Evolutionary conservation across 2,113 vertebrate species (phyloP).

Genomic region (Megaptera novaeangliae): DNA sequence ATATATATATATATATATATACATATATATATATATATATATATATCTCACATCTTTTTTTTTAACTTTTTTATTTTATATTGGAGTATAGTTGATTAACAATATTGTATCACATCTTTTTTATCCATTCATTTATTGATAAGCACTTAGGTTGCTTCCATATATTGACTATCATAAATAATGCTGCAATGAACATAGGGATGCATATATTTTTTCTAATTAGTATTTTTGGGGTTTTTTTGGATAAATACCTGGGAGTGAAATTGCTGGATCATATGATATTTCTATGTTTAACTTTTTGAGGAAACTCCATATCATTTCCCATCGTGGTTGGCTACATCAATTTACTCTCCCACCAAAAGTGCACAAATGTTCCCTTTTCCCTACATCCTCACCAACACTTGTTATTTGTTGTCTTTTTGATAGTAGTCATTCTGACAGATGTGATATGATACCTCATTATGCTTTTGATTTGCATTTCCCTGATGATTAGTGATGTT

Average conservation of each 20-base stretch:
- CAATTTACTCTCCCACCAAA: neutral
- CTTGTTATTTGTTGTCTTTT: neutral
- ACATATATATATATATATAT: too few species aligned
- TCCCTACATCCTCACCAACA: neutral
- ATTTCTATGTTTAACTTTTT: neutral
- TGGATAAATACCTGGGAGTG: neutral
- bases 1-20: too few species aligned
- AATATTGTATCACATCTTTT: too few species aligned
- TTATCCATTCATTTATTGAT: too few species aligned
- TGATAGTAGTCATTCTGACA: neutral
- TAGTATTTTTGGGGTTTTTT: neutral
- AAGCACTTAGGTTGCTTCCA: too few species aligned
- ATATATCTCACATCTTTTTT: too few species aligned
- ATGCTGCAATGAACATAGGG: neutral
- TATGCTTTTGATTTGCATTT: neutral
- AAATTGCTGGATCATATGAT: neutral
- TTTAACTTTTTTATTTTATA: too few species aligned
- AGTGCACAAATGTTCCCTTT: neutral
- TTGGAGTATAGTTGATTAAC: too few species aligned
- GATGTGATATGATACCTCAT: neutral
- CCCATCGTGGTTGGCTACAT: neutral
- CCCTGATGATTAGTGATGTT: neutral
- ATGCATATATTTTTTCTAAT: neutral
- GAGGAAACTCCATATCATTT: neutral
- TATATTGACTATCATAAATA: neutral